Base-by-base conservation (phyloP, 1,140 invertebrate genomes). In the Micrasema longulum region DNA sequence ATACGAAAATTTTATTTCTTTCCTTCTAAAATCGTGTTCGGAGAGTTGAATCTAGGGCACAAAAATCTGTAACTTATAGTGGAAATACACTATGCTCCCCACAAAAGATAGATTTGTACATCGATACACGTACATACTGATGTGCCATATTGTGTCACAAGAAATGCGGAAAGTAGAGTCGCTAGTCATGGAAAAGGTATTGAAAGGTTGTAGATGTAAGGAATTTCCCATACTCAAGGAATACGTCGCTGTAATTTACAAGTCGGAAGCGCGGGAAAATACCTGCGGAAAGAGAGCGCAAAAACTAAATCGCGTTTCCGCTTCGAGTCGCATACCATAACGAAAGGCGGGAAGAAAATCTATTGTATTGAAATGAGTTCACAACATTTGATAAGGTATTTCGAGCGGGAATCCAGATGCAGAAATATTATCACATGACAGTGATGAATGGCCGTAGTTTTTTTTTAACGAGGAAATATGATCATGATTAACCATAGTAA, bases 241-340 rank as follows among this genome's bases (percentile, higher is more conserved):
- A 52, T 55, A 70, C 41, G 35, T 50, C 26, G 12, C 57, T 52
- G 53, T 70, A 70, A 70, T 70, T 70, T 70, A 70, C 68, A 62
- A 70, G 43, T 62, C 55, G 57, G 55, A 23, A 38, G 43, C 57
- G 68, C 52, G 52, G 20, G 38, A 23, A 60, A 63, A 63, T 45
- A 57, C 53, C 53, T 36, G 60, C 36, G 14, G 60, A 63, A 57
- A 45, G 31, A 45, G 60, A 63, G 60, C 38, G 41, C 57, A 45
- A 55, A 70, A 70, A 45, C 68, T 63, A 62, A 70, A 70, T 70
- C 62, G 43, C 43, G 41, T 70, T 70, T 63, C 57, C 68, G 55
- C 35, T 70, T 22, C 38, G 14, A 57, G 53, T 12, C 35, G 26
- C 31, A 38, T n/a, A 53, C 23, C 4, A 20, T 16, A 53, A 53